A percentile compares a stretch with the other conserved stretches of the same genome.
phyloP scores from a whole-genome alignment of 2,113 vertebrate genomes.

The Hydrolagus affinis region DNA sequence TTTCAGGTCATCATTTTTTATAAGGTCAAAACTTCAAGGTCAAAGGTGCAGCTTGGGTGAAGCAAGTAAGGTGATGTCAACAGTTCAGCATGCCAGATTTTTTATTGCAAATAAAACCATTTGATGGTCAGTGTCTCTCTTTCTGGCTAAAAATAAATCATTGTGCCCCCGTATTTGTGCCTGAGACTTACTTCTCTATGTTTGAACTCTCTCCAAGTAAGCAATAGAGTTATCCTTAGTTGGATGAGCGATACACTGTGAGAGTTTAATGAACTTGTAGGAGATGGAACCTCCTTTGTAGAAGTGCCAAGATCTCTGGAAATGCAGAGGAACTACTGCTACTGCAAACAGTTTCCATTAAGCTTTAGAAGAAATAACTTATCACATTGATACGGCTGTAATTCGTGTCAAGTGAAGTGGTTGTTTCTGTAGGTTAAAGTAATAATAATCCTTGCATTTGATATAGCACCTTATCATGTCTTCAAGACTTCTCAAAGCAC shows the following conservation, averaged over 20 bases:
- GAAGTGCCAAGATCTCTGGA: neutral
- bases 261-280: neutral
- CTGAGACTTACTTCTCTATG: neutral
- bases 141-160: neutral
- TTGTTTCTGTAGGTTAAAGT: no score
- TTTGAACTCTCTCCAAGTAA: slow-evolving; percentile 16
- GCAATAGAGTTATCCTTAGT: neutral
- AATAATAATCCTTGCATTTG: no score
- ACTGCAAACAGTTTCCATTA: neutral
- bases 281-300: slow-evolving; percentile 1
- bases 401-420: no score
- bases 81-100: no score
- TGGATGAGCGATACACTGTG: neutral
- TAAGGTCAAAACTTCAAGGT: neutral
- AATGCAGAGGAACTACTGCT: neutral
- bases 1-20: neutral
- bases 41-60: neutral
- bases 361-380: no score
- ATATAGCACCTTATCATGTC: no score
- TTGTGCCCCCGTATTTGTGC: neutral
- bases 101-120: no score
- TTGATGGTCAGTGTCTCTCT: no score
- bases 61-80: neutral
- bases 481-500: no score
- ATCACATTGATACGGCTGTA: no score